Percentiles rank a stretch among this genome's conserved stretches.
Evolutionary conservation across 2,888 invertebrate genomes (phyloP).

Genomic region (Chironomus tentans): DNA sequence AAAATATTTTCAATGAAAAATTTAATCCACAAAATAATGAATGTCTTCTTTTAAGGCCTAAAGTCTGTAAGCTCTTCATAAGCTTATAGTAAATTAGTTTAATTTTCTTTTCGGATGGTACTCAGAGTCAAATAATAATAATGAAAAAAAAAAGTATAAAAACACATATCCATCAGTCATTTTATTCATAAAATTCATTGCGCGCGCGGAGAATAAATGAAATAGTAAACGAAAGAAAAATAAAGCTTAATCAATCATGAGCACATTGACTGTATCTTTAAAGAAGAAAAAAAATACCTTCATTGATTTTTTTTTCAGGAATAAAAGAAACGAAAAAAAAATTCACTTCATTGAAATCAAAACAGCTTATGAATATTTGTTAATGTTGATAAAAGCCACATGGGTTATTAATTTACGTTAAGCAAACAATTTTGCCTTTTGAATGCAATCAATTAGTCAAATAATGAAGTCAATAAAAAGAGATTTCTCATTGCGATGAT

Average conservation of each 20-base stretch:
- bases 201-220: no score
- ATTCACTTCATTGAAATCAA: not conserved
- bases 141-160: not conserved
- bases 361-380: not conserved
- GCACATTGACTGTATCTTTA: not conserved
- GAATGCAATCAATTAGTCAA: conserved; percentile 9
- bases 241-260: not conserved
- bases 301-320: not conserved
- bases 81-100: not conserved
- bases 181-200: not conserved
- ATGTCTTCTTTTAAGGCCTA: not conserved
- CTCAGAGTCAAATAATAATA: not conserved
- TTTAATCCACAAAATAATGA: not conserved
- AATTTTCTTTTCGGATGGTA: not conserved
- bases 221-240: not conserved
- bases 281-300: not conserved
- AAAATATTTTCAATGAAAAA: not conserved
- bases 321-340: not conserved
- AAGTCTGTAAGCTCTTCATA: not conserved
- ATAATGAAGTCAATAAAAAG: conserved; percentile 4
- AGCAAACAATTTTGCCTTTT: not conserved
- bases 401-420: not conserved
- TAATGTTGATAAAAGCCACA: not conserved
- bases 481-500: not conserved
- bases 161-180: not conserved